Conservation (phyloP, 1,140 invertebrate genomes). For the Leptonema lineaticorne region DNA sequence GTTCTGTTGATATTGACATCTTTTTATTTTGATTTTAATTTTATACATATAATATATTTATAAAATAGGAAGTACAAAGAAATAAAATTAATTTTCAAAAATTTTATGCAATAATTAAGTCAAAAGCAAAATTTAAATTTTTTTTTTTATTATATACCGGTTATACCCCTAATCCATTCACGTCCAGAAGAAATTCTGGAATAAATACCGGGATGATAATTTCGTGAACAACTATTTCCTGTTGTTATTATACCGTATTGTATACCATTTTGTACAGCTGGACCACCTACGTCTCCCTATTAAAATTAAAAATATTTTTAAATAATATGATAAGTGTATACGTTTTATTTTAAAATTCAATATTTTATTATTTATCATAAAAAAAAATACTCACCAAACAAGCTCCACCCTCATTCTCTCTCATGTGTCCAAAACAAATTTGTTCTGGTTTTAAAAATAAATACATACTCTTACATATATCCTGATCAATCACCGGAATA, state of each 20-base stretch:
- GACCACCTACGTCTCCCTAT: conserved; percentile 39
- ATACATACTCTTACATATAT: conserved; percentile 20
- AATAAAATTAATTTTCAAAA: no score
- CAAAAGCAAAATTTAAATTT: no score
- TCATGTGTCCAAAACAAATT: conserved; percentile 16
- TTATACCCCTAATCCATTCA: conserved; percentile 21
- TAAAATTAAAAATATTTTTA: no score
- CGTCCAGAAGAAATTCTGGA: conserved; percentile 26
- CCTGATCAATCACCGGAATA: conserved; percentile 33
- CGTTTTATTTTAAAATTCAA: neutral
- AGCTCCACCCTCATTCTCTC: conserved; percentile 35
- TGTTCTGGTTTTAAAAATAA: conserved; percentile 18
- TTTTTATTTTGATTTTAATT: no score
- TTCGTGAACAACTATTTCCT: conserved; percentile 24
- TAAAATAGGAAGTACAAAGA: no score
- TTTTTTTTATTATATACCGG: conserved; percentile 6
- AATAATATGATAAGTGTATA: conserved; percentile 5
- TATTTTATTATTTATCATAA: neutral
- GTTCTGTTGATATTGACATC: no score
- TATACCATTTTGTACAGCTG: conserved; percentile 29
- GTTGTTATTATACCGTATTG: conserved; percentile 33
- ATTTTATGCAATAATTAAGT: no score
- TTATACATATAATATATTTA: no score
- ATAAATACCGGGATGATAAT: conserved; percentile 34
- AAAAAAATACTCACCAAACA: conserved; percentile 34